Conservation (phyloP, 1,140 invertebrate species). For the Meloidogyne exigua region DNA sequence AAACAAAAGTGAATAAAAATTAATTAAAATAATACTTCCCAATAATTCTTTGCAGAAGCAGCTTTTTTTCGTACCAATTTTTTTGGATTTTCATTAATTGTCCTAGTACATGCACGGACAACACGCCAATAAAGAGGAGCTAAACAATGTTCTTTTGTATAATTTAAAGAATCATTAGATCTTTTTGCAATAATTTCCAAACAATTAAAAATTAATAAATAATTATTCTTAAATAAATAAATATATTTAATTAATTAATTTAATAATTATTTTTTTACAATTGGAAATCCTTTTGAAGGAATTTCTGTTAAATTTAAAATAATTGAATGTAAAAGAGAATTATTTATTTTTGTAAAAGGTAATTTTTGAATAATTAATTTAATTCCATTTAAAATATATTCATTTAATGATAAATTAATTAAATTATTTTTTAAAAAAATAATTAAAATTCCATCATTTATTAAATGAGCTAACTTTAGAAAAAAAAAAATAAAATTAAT, state of each 20-base stretch:
- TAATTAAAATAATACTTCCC: conserved; percentile 13
- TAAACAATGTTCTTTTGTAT: neutral
- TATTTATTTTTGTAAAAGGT: neutral
- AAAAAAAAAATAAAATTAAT: neutral
- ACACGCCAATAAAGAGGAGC: neutral
- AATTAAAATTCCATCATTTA: neutral
- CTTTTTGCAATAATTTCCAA: neutral
- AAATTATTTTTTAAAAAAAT: neutral
- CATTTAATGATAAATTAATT: neutral
- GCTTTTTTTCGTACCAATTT: conserved; percentile 5
- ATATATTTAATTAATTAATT: neutral
- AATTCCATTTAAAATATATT: neutral
- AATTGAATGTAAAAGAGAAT: neutral
- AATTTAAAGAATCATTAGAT: neutral
- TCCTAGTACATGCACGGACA: neutral
- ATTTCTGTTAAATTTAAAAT: conserved; percentile 3
- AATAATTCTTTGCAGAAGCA: conserved; percentile 6
- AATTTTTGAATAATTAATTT: conserved; percentile 3
- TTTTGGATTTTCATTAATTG: conserved; percentile 12
- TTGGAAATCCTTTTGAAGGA: neutral
- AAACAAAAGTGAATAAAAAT: no score
- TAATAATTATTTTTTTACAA: neutral
- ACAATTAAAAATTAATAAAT: neutral
- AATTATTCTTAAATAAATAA: neutral
- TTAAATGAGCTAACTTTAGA: neutral